Evolutionary conservation across 2,888 invertebrate species (phyloP), one percentile per base, ranked within the genome.

Genomic region (Copidosoma aretas): DNA sequence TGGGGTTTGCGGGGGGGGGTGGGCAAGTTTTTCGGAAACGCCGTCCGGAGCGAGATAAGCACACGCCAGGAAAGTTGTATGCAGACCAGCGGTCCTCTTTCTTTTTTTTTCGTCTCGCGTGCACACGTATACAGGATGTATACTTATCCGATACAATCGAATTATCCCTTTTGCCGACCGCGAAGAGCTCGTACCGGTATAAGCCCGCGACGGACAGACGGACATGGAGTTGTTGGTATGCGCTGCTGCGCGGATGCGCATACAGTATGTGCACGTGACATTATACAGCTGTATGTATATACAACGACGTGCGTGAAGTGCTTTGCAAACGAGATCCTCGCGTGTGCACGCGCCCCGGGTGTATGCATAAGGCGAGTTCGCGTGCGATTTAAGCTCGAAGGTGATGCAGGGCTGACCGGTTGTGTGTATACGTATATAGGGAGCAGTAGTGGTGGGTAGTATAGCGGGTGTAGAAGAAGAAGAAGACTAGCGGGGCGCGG

Each of bases 301-400:
- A n/a, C n/a, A n/a, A n/a, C n/a, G n/a, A n/a, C 32, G 32, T 32
- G 32, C 32, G 32, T 32, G 32, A 32, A 32, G 32, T 32, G 22
- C 25, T 32, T 19, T 25, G 1, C 52, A 14, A 25, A 53, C 21
- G 49, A 12, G 54, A 53, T 58, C 56, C 41, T 64, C 63, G 68
- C 68, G 68, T 68, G 60, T 70, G 73, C 72, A 72, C n/a, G n/a
- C n/a, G 32, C 32, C 32, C 43, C 8, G 3, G 43, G 12, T 4
- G 8, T 12, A 12, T 49, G 49, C 24, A 24, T n/a, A n/a, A n/a
- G 32, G 24, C n/a, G 46, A 73, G 75, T 75, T 79, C 78, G 81
- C 80, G 81, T 81, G 80, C 79, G 75, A 79, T 82, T 77, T 82
- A 83, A 82, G 81, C 82, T 14, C 43, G 39, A 24, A 3, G n/a